Percentiles rank a stretch among this genome's conserved stretches.
Evolutionary conservation across 2,113 vertebrate species (phyloP).

Genomic region (Siniperca knerii): DNA sequence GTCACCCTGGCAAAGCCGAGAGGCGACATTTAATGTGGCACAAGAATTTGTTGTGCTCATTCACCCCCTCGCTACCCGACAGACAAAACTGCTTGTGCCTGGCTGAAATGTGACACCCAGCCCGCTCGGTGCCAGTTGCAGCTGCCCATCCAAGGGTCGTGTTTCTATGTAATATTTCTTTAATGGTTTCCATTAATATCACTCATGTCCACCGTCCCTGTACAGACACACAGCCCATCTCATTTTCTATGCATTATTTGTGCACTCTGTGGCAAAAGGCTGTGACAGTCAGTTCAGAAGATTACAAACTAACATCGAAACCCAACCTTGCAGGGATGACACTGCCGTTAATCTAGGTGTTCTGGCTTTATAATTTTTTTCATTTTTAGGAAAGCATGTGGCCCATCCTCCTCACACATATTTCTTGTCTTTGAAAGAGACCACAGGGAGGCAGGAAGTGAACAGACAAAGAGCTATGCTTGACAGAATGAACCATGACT

Average conservation of each 20-base stretch:
- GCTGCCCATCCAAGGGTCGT: conserved; percentile 43
- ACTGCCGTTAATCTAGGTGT: conserved; percentile 47
- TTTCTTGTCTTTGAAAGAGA: conserved; percentile 15
- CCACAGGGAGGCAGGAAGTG: conserved; percentile 9
- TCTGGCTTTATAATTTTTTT: conserved; percentile 22
- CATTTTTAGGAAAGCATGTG: not conserved
- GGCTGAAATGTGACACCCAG: conserved; percentile 44
- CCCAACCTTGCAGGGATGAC: conserved; percentile 54
- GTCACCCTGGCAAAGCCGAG: conserved; percentile 68
- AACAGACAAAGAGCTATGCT: conserved; percentile 18
- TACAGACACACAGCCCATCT: conserved; percentile 15
- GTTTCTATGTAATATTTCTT: conserved; percentile 55
- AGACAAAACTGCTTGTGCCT: conserved; percentile 48
- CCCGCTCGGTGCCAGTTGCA: conserved; percentile 17
- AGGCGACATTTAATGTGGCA: conserved; percentile 65
- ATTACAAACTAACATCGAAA: conserved; percentile 58
- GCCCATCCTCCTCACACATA: conserved; percentile 11
- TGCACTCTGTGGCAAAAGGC: conserved; percentile 52
- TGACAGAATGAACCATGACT: conserved; percentile 16
- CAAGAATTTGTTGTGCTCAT: conserved; percentile 66
- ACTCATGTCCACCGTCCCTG: conserved; percentile 46
- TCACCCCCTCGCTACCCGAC: conserved; percentile 33
- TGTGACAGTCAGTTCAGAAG: conserved; percentile 39
- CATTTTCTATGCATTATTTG: conserved; percentile 64
- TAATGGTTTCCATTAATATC: conserved; percentile 74